These are phyloP conservation scores for Augochlorella aurata DNA, from an alignment of 2,888 invertebrate species.

Conservation along the genomic window DNA sequence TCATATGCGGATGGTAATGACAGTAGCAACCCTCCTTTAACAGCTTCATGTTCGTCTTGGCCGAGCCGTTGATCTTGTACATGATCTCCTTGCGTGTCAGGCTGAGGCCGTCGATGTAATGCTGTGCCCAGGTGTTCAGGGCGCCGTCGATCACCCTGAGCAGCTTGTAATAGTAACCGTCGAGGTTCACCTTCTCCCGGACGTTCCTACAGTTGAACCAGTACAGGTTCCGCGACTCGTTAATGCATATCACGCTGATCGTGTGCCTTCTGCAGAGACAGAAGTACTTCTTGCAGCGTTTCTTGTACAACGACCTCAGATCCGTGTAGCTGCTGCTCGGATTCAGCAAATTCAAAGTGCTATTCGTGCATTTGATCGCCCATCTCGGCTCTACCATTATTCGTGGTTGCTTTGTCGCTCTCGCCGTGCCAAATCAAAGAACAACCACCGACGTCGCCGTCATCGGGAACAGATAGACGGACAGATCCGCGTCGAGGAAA, in stretches of 20 bases:
- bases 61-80: slow-evolving; percentile 79
- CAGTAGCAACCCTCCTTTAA: slow-evolving; percentile 80
- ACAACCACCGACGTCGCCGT: background rate
- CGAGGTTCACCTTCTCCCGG: slow-evolving; percentile 78
- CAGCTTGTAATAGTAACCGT: slow-evolving; percentile 79
- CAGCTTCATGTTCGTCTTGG: slow-evolving; percentile 79
- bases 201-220: slow-evolving; percentile 80
- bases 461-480: background rate
- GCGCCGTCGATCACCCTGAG: slow-evolving; percentile 77
- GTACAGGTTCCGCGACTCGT: slow-evolving; percentile 78
- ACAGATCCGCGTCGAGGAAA: background rate
- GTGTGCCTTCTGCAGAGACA: slow-evolving; percentile 79
- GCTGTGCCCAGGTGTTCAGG: slow-evolving; percentile 76
- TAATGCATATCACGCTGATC: slow-evolving; percentile 79
- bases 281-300: slow-evolving; percentile 77
- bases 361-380: slow-evolving; percentile 70
- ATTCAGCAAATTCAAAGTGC: slow-evolving; percentile 76
- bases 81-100: slow-evolving; percentile 76
- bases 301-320: slow-evolving; percentile 75
- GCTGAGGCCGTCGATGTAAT: slow-evolving; percentile 77
- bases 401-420: slow-evolving; percentile 53
- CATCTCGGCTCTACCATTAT: slow-evolving; percentile 80
- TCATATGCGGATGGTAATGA: slow-evolving; percentile 93
- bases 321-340: slow-evolving; percentile 75
- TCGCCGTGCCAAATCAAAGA: background rate